Conservation (phyloP, 2,113 vertebrate genomes). For the Anoplopoma fimbria region DNA sequence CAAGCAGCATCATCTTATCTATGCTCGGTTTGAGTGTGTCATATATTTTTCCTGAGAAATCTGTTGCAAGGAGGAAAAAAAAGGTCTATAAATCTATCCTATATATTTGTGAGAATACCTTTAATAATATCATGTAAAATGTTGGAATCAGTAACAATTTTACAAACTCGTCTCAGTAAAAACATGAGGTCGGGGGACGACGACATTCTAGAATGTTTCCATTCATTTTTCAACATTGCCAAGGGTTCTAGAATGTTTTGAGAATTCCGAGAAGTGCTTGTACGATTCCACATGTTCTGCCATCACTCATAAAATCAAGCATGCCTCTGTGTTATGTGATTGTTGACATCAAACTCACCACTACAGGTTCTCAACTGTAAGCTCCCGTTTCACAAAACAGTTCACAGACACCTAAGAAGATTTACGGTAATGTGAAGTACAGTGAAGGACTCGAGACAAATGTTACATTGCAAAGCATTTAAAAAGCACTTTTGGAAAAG, state of each 20-base stretch:
- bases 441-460: background rate
- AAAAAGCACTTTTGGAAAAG: slow-evolving; percentile 13
- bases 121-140: slow-evolving; percentile 49
- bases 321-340: slow-evolving; percentile 49
- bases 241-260: slow-evolving; percentile 5
- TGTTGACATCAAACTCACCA: slow-evolving; percentile 13
- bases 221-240: background rate
- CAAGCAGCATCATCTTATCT: slow-evolving; percentile 29
- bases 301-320: slow-evolving; percentile 26
- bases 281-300: slow-evolving; percentile 24
- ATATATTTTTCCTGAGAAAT: slow-evolving; percentile 66
- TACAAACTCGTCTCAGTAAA: slow-evolving; percentile 2
- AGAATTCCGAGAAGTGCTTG: slow-evolving; percentile 5
- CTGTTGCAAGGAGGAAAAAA: slow-evolving; percentile 28
- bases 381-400: background rate
- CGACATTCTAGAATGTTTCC: background rate
- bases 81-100: slow-evolving; percentile 52
- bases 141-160: slow-evolving; percentile 28
- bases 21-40: slow-evolving; percentile 50
- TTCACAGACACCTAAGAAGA: background rate
- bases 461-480: slow-evolving; percentile 17
- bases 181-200: background rate
- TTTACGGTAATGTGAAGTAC: slow-evolving; percentile 4
- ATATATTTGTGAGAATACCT: slow-evolving; percentile 78
- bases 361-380: background rate